Base-by-base conservation (phyloP, 2,797 vertebrate species). In the Cichlasoma orientale region DNA sequence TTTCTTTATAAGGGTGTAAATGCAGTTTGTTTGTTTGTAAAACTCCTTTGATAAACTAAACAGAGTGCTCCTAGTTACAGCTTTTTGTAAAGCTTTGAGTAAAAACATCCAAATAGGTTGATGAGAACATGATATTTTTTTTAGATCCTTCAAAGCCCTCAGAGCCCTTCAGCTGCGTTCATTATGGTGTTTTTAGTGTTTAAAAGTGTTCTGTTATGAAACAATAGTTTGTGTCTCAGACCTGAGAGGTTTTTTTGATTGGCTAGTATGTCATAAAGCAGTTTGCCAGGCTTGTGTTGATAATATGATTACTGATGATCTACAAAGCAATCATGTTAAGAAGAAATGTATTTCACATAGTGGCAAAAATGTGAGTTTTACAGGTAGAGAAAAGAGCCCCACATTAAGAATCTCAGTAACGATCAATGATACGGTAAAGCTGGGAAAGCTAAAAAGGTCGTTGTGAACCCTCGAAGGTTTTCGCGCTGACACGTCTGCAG, bases 1-100 rank as follows among this genome's bases (percentile, higher is more conserved):
- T 47, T 18, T 0, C 38, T 66, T 23, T 47, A 47, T 2, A 0
- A 27, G 23, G 38, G 9, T 66, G 38, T 16, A 18, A 66, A 47
- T 16, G 36, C 58, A 23, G 21, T 2, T 19, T 50, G 47, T 19
- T 14, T 19, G 27, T 19, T 31, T n/a, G n/a, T n/a, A n/a, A 29
- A 56, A 27, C 55, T 29, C 3, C 12, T 13, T 5, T 14, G 4
- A 44, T 44, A 13, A 44, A 44, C 41, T 44, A 6, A 44, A 44
- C 13, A 44, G 4, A 5, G 4, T 14, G 12, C 12, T 44, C 44
- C 5, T 18, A 47, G 14, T 47, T 16, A 18, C 1, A 47, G 44
- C 12, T 6, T 47, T 47, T 18, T 18, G 12, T 18, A 18, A 47
- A 3, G 14, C 14, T 47, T 18, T 47, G 27, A n/a, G 11, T 13